Evolutionary conservation across 2,113 vertebrate species (phyloP).

Genomic region (Sylvia atricapilla): DNA sequence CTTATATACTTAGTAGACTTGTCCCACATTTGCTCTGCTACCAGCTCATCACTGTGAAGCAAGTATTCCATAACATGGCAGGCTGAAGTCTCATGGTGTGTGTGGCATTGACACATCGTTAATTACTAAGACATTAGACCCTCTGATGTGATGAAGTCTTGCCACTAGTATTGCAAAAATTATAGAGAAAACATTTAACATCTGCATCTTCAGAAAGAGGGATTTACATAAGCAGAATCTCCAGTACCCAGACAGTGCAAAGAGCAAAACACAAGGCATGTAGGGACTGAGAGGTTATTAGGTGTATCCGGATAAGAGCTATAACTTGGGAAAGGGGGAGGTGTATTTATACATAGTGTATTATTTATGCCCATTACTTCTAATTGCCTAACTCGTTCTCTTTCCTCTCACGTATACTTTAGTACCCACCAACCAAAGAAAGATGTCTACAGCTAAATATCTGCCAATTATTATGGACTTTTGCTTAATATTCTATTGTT

Average conservation of each 20-base stretch:
- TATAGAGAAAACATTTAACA: neutral
- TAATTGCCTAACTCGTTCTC: conserved; percentile 68
- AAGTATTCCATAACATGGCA: neutral
- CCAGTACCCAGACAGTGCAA: neutral
- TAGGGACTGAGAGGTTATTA: conserved; percentile 54
- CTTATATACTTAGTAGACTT: neutral
- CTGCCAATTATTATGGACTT: conserved; percentile 57
- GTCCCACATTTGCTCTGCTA: neutral
- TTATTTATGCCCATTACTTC: conserved; percentile 60
- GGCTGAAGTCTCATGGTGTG: neutral
- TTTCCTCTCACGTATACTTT: conserved; percentile 63
- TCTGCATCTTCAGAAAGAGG: neutral
- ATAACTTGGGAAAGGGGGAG: neutral
- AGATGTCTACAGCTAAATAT: conserved; percentile 62
- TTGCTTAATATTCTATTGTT: conserved; percentile 60
- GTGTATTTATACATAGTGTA: conserved; percentile 29
- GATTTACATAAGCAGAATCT: neutral
- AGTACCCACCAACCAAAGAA: conserved; percentile 61
- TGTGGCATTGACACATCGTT: neutral
- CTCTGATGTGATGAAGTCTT: neutral
- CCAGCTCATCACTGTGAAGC: neutral
- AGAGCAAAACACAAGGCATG: conserved; percentile 1
- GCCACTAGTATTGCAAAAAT: neutral
- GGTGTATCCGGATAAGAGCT: neutral
- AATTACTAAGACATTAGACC: neutral